Evolutionary conservation across 2,888 invertebrate species (phyloP).

Genomic region (Ormyrus rosae): DNA sequence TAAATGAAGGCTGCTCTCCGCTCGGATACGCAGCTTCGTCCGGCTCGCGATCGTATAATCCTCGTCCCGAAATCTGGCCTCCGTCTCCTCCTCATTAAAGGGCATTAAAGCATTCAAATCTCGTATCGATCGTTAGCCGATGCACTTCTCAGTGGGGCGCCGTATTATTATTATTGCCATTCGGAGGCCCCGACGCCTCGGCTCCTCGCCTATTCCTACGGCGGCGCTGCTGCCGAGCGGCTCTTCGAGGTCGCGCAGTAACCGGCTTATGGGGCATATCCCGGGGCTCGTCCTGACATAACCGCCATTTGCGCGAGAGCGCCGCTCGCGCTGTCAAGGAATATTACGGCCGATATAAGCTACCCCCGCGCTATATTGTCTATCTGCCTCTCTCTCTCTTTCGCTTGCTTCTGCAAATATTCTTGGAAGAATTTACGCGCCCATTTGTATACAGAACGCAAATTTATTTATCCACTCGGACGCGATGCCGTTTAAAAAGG

Average conservation of each 20-base stretch:
- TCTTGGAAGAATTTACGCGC: conserved; percentile 10
- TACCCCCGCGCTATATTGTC: conserved; percentile 3
- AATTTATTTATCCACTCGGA: background rate
- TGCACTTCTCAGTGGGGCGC: background rate
- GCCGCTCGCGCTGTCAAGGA: conserved; percentile 8
- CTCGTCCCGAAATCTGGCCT: background rate
- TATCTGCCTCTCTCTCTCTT: background rate
- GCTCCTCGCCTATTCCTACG: too few species aligned
- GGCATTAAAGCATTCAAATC: conserved; percentile 42
- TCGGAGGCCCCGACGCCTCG: conserved; percentile 1
- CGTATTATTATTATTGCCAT: conserved; percentile 42
- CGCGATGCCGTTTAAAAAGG: background rate
- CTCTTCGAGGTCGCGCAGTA: conserved; percentile 43
- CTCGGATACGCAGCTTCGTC: background rate
- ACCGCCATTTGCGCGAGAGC: background rate
- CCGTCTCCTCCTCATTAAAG: background rate
- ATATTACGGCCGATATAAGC: conserved; percentile 44
- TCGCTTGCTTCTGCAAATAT: background rate
- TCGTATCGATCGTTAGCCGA: conserved; percentile 30
- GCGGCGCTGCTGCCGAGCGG: background rate
- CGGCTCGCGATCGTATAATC: too few species aligned
- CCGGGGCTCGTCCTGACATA: conserved; percentile 23
- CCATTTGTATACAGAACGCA: background rate
- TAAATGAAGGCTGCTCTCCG: conserved; percentile 26
- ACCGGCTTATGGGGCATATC: conserved; percentile 35